Evolutionary conservation across 2,797 vertebrate genomes (phyloP).

Genomic region (Ctenopoma multispine): DNA sequence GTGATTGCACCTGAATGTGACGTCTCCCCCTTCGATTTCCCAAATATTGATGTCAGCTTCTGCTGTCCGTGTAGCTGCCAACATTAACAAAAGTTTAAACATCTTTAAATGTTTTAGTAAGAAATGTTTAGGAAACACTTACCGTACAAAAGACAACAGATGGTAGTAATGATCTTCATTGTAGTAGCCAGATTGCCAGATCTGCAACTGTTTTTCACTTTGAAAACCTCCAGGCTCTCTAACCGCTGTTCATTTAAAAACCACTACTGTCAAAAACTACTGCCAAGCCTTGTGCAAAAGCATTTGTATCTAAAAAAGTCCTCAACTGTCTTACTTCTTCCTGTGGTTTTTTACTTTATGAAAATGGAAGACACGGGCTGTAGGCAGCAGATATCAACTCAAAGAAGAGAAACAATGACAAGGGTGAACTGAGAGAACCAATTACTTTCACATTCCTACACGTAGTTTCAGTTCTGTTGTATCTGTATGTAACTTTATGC

Average conservation of each 20-base stretch:
- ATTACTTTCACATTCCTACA: not conserved
- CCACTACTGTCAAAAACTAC: not conserved
- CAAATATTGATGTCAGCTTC: not conserved
- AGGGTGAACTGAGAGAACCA: conserved; percentile 3
- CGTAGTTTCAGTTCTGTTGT: not conserved
- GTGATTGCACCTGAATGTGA: conserved; percentile 60
- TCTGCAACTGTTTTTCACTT: not conserved
- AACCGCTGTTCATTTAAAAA: not conserved
- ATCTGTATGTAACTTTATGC: not conserved
- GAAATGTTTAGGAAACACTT: conserved; percentile 24
- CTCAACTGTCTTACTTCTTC: not conserved
- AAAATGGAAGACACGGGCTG: not conserved
- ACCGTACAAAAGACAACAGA: conserved; percentile 59
- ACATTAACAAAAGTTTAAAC: not conserved
- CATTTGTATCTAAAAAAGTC: not conserved
- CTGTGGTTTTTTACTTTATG: conserved; percentile 35
- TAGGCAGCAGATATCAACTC: not conserved
- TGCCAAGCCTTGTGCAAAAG: not conserved
- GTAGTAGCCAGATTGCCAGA: not conserved
- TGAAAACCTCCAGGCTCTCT: not conserved
- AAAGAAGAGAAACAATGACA: not conserved
- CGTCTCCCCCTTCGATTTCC: conserved; percentile 27
- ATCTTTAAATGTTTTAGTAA: not conserved
- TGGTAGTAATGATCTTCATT: conserved; percentile 53
- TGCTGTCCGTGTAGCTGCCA: conserved; percentile 25